phyloP scores from a whole-genome alignment of 2,797 vertebrate genomes.

The Bovichtus variegatus region DNA sequence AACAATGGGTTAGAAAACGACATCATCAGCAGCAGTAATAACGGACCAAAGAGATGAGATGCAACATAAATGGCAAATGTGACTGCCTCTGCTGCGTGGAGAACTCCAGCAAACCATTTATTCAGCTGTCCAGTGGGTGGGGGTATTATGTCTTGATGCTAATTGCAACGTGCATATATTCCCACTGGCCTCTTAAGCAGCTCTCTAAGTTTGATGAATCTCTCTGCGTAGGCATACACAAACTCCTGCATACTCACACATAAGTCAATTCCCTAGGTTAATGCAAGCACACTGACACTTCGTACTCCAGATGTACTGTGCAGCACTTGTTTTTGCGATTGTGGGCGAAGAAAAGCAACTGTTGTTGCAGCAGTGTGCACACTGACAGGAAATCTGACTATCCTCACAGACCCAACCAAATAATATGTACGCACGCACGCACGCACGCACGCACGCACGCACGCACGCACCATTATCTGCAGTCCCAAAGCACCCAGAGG shows the following conservation, averaged over 20 bases:
- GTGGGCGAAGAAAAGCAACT: conserved; percentile 52
- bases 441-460: conserved; percentile 19
- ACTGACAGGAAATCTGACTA: conserved; percentile 59
- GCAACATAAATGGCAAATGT: conserved; percentile 57
- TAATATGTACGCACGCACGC: conserved; percentile 29
- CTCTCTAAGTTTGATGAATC: conserved; percentile 79
- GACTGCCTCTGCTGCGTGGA: conserved; percentile 62
- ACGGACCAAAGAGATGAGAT: conserved; percentile 58
- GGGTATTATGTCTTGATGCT: conserved; percentile 82
- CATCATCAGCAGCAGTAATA: conserved; percentile 72
- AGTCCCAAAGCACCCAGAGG: conserved; percentile 11
- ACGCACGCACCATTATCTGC: conserved; percentile 38
- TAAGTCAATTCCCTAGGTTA: conserved; percentile 72
- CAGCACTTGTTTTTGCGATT: conserved; percentile 38
- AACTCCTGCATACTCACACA: conserved; percentile 69
- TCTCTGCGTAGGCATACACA: conserved; percentile 74
- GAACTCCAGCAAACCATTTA: conserved; percentile 68
- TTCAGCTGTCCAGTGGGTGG: conserved; percentile 82
- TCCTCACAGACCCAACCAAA: conserved; percentile 44
- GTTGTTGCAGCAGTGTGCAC: conserved; percentile 46
- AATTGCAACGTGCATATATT: conserved; percentile 83
- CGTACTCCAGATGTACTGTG: conserved; percentile 52
- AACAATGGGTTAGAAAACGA: conserved; percentile 55
- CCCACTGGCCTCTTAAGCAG: conserved; percentile 81
- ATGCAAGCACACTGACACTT: conserved; percentile 62